Evolutionary conservation across 2,888 invertebrate species (phyloP).

Genomic region (Andrena flavipes): DNA sequence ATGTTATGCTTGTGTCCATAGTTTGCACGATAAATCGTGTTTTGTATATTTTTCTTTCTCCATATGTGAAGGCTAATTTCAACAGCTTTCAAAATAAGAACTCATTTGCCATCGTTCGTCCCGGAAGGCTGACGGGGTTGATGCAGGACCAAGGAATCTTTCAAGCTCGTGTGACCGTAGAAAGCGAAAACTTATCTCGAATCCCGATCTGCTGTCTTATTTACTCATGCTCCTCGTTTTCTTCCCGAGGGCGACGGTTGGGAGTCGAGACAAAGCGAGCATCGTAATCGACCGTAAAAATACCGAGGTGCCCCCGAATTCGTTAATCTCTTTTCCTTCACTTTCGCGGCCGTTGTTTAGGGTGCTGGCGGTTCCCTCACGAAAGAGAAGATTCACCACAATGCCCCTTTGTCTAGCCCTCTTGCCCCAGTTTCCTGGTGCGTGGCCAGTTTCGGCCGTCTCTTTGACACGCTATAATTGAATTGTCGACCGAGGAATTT

Average conservation of each 20-base stretch:
- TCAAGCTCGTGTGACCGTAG: slow-evolving; percentile 26
- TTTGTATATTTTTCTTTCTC: background rate
- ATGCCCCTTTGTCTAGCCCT: slow-evolving; percentile 69
- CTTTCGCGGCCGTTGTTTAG: slow-evolving; percentile 61
- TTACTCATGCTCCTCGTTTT: slow-evolving; percentile 65
- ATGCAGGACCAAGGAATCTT: slow-evolving; percentile 15
- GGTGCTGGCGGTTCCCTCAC: slow-evolving; percentile 48
- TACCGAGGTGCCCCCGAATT: slow-evolving; percentile 74
- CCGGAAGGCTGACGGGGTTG: background rate
- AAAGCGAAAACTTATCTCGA: slow-evolving; percentile 52
- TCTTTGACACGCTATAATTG: slow-evolving; percentile 49
- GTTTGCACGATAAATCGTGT: too few species aligned
- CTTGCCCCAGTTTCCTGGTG: slow-evolving; percentile 57
- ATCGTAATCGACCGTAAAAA: slow-evolving; percentile 79
- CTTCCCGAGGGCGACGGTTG: slow-evolving; percentile 21
- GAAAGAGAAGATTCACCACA: slow-evolving; percentile 54
- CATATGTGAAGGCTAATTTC: background rate
- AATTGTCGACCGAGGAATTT: slow-evolving; percentile 46
- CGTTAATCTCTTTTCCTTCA: slow-evolving; percentile 77
- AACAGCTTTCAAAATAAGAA: background rate
- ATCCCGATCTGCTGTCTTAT: slow-evolving; percentile 72
- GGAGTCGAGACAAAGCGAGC: slow-evolving; percentile 64
- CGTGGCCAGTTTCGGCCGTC: slow-evolving; percentile 46
- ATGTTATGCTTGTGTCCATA: too few species aligned
- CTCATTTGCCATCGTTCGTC: background rate